Base-by-base conservation (phyloP, 2,888 invertebrate genomes). In the Lasioglossum zephyrum region DNA sequence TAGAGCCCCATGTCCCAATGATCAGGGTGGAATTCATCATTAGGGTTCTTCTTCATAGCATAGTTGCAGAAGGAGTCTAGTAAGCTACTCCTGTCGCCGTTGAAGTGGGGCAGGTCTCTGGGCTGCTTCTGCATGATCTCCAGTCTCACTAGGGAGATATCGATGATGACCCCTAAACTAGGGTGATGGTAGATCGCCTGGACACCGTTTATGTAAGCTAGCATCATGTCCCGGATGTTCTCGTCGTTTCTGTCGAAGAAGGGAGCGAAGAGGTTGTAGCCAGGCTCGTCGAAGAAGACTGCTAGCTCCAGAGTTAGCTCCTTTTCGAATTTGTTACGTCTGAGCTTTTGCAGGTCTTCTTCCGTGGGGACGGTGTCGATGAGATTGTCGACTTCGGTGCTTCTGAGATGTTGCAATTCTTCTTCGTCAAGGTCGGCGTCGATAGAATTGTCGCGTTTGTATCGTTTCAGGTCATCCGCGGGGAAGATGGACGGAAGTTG, bases 1-100 rank as follows among this genome's bases (percentile, higher is more conserved):
- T 97, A 97, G 8, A 98, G 95, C 0, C 96, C 97, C 96, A 98
- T 97, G 93, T 98, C 98, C 98, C 98, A 98, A 93, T 98, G 98
- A 78, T 96, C 96, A 0, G 97, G 97, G 93, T 97, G 96, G 0
- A 96, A 95, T 90, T 98, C 97, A 31, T 96, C 96, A n/a, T 95
- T 94, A 0, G 97, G 96, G 95, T 98, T 98, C 22, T 97, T 95
- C 16, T 95, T 95, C 60, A 96, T 96, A 89, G 97, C 97, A 94
- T 97, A 98, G 1, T 96, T 96, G 93, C 98, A 98, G 94, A 98
- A 98, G 1, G 97, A 96, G 93, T 97, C 97, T n/a, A 98, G 95
- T 8, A 98, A 94, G 47, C 96, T 95, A 0, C 96, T 96, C 39
- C 97, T 95, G 92, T 98, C 97, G 0, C 97, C 97, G 26, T 96